Conservation (phyloP, 2,113 vertebrate genomes). For the Scomber scombrus region DNA sequence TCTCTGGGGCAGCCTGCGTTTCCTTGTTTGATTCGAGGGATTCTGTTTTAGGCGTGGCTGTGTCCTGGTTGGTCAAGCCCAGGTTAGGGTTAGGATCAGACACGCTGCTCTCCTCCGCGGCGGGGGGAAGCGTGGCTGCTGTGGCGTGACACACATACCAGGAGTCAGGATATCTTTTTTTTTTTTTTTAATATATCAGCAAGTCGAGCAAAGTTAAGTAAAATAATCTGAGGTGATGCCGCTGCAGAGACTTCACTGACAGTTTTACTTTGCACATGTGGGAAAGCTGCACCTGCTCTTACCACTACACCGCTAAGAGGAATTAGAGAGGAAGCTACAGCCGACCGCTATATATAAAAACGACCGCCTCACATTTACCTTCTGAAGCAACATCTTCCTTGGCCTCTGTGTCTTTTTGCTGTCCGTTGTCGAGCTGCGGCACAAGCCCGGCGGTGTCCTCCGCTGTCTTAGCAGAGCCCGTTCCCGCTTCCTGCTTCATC, state of each 20-base stretch:
- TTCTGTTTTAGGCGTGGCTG: slow-evolving; percentile 34
- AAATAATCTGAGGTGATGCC: background rate
- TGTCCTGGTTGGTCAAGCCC: slow-evolving; percentile 29
- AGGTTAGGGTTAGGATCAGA: slow-evolving; percentile 22
- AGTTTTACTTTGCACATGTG: background rate
- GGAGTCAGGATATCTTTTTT: background rate
- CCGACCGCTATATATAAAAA: background rate
- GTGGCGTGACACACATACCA: slow-evolving; percentile 39
- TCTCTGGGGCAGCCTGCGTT: slow-evolving; percentile 43
- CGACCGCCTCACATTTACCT: slow-evolving; percentile 46
- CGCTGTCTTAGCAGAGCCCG: slow-evolving; percentile 67
- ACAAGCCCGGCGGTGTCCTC: slow-evolving; percentile 66
- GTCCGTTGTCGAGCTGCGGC: slow-evolving; percentile 60
- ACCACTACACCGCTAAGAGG: background rate
- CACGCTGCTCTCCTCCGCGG: slow-evolving; percentile 62
- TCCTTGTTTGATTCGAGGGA: slow-evolving; percentile 56
- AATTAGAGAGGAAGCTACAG: background rate
- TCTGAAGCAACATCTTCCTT: slow-evolving; percentile 19
- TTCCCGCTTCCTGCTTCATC: slow-evolving; percentile 80
- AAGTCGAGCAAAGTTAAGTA: background rate
- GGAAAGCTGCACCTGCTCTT: background rate
- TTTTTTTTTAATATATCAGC: too few species aligned
- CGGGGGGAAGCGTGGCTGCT: slow-evolving; percentile 53
- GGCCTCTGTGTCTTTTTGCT: slow-evolving; percentile 14
- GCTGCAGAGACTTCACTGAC: background rate